Conservation (phyloP, 2,888 invertebrate genomes). For the Palloptera scutellata region DNA sequence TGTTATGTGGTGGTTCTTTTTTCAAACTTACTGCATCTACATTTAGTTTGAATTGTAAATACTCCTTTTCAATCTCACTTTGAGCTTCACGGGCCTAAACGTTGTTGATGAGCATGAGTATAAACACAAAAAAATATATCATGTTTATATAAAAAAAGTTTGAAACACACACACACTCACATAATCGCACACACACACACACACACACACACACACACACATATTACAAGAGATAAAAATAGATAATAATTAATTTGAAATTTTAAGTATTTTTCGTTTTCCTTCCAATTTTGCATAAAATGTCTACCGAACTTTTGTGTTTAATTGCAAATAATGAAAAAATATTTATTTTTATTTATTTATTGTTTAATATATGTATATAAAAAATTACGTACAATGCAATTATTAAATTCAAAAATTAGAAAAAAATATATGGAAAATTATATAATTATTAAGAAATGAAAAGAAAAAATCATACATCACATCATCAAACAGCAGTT, state of each 20-base stretch:
- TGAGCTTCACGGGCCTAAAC: conserved; percentile 60
- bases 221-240: conserved; percentile 33
- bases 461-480: too few species aligned
- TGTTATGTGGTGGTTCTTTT: too few species aligned
- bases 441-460: too few species aligned
- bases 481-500: too few species aligned
- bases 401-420: too few species aligned
- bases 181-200: conserved; percentile 25
- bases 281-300: conserved; percentile 47
- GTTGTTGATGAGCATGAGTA: neutral
- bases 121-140: conserved; percentile 13
- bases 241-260: neutral
- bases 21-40: conserved; percentile 56
- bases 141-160: neutral
- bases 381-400: neutral
- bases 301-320: conserved; percentile 57
- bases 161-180: conserved; percentile 22
- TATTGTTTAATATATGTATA: conserved; percentile 1
- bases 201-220: conserved; percentile 27
- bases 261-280: conserved; percentile 15
- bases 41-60: conserved; percentile 57
- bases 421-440: too few species aligned
- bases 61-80: conserved; percentile 57
- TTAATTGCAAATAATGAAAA: conserved; percentile 22
- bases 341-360: conserved; percentile 1